These are phyloP conservation scores for Mesochorus sp. DNA, from an alignment of 2,888 invertebrate genomes.

Conservation along the genomic window DNA sequence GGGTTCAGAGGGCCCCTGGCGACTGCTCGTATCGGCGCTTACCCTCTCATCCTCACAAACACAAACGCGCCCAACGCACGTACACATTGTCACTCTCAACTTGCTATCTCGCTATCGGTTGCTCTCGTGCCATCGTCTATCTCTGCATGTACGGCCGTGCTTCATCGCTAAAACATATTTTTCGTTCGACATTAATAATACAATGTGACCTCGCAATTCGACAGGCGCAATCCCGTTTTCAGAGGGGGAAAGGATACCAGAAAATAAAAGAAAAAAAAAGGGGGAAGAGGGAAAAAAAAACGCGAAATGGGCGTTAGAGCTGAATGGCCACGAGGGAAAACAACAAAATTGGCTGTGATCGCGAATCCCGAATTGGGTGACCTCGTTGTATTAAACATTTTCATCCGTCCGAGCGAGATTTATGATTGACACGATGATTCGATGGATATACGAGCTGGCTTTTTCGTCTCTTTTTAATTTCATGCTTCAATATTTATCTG, in stretches of 20 bases:
- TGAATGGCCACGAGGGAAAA: neutral
- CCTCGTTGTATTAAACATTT: conserved; percentile 52
- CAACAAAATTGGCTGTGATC: conserved; percentile 53
- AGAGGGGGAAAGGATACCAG: neutral
- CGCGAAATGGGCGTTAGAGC: neutral
- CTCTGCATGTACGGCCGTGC: conserved; percentile 12
- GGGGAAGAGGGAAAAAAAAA: neutral
- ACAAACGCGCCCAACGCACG: no score
- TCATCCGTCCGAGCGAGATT: conserved; percentile 43
- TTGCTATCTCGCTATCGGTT: conserved; percentile 13
- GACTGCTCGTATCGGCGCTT: conserved; percentile 63
- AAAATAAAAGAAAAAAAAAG: conserved; percentile 26
- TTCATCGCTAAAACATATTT: conserved; percentile 36
- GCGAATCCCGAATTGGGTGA: conserved; percentile 47
- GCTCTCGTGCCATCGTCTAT: neutral
- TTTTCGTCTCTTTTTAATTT: conserved; percentile 7
- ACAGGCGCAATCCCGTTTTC: conserved; percentile 38
- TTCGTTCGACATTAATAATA: conserved; percentile 58
- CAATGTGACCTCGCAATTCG: conserved; percentile 44
- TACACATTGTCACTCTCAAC: conserved; percentile 44
- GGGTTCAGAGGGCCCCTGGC: conserved; percentile 31
- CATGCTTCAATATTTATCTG: neutral
- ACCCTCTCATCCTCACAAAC: no score
- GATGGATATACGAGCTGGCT: neutral
- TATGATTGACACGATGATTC: conserved; percentile 20